Conservation (phyloP, 1,140 invertebrate species). For the Panonychus citri region DNA sequence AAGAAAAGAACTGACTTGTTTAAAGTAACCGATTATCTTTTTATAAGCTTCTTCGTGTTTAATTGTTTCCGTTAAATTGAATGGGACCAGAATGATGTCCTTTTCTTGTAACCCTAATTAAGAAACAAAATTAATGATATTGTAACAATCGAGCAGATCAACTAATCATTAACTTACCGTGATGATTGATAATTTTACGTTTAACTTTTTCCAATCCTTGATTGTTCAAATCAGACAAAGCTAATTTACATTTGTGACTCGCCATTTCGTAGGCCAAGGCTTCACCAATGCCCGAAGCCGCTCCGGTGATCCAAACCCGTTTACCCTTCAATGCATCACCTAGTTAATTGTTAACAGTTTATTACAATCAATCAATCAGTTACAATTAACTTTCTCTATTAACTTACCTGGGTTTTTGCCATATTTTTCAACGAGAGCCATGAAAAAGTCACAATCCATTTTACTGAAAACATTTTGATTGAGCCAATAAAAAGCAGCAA, state of each 20-base stretch:
- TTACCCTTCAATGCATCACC: slow-evolving; percentile 22
- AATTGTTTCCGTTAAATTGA: slow-evolving; percentile 25
- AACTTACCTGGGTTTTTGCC: too few species aligned
- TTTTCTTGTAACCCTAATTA: slow-evolving; percentile 38
- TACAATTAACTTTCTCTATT: too few species aligned
- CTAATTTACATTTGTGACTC: slow-evolving; percentile 39
- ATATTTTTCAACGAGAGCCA: too few species aligned
- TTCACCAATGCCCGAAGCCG: slow-evolving; percentile 42
- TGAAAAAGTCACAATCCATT: too few species aligned
- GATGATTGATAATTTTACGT: too few species aligned
- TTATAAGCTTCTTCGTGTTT: slow-evolving; percentile 37
- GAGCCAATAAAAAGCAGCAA: too few species aligned
- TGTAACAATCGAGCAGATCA: too few species aligned
- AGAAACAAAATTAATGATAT: too few species aligned
- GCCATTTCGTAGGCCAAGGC: slow-evolving; percentile 44
- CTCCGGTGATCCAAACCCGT: slow-evolving; percentile 69
- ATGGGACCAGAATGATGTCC: background rate
- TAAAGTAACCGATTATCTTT: slow-evolving; percentile 43
- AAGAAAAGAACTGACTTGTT: slow-evolving; percentile 25
- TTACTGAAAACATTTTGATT: too few species aligned
- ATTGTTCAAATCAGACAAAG: slow-evolving; percentile 46
- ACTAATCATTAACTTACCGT: too few species aligned
- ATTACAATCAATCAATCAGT: too few species aligned
- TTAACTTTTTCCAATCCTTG: slow-evolving; percentile 33
- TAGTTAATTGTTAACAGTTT: too few species aligned